Conservation (phyloP, 2,888 invertebrate genomes). For the Stramonita haemastoma region DNA sequence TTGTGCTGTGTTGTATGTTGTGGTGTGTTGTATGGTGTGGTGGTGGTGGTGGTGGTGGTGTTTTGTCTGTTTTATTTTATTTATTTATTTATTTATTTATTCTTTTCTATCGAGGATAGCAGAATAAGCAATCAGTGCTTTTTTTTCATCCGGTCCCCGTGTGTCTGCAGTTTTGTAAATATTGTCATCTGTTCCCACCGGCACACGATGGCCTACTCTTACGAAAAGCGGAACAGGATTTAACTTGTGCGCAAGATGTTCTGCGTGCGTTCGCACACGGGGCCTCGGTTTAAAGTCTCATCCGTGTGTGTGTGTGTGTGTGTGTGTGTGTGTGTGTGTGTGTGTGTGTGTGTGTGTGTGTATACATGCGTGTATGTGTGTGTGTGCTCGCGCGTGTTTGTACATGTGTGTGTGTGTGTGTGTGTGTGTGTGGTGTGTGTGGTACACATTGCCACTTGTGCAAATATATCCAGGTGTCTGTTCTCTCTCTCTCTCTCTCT, state of each 20-base stretch:
- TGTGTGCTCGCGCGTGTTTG: not conserved
- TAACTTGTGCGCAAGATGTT: too few species aligned
- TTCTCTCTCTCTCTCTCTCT: too few species aligned
- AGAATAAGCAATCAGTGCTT: too few species aligned
- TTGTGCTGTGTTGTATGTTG: not conserved
- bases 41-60: not conserved
- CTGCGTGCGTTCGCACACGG: too few species aligned
- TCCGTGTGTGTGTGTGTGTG: not conserved
- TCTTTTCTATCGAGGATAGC: not conserved
- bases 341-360: conserved; percentile 10
- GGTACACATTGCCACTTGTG: too few species aligned
- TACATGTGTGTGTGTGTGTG: not conserved
- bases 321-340: conserved; percentile 3
- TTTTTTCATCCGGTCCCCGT: too few species aligned
- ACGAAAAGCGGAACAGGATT: too few species aligned
- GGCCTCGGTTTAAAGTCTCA: too few species aligned
- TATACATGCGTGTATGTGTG: not conserved
- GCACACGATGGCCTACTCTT: too few species aligned
- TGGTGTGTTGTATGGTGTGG: conserved; percentile 16
- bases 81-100: not conserved
- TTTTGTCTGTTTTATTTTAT: not conserved
- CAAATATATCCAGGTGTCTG: too few species aligned
- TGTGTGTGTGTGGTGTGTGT: not conserved
- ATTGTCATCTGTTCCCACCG: too few species aligned
- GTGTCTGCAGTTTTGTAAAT: too few species aligned